A percentile compares a stretch with the other conserved stretches of the same genome.
phyloP scores from a whole-genome alignment of 2,797 vertebrate species.

The Megalops cyprinoides region DNA sequence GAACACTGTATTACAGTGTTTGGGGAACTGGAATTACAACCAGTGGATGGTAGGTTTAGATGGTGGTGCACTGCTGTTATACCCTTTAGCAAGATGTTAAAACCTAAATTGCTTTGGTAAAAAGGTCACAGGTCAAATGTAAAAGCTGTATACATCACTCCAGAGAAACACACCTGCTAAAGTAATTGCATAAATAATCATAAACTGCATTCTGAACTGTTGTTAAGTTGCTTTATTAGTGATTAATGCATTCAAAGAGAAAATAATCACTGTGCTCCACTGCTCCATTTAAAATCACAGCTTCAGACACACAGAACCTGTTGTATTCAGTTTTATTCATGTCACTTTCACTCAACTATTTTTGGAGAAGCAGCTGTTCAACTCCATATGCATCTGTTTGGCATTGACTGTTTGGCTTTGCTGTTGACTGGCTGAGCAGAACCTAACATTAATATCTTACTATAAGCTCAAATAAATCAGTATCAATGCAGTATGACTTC shows the following conservation, averaged over 20 bases:
- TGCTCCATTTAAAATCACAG: neutral
- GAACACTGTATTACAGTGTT: neutral
- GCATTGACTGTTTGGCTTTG: too few relatives aligned
- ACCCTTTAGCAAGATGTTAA: neutral
- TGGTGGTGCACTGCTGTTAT: neutral
- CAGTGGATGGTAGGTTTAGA: neutral
- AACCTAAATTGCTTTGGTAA: neutral
- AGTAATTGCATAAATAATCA: neutral
- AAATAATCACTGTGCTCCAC: neutral
- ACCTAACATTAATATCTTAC: too few relatives aligned
- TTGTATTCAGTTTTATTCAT: neutral
- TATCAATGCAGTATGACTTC: too few relatives aligned
- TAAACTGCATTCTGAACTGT: neutral
- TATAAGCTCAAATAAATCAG: too few relatives aligned
- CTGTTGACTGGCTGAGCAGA: too few relatives aligned
- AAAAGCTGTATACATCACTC: neutral
- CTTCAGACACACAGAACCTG: neutral
- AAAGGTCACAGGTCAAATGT: too few relatives aligned
- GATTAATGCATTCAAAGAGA: too few relatives aligned
- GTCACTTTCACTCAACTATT: slow-evolving; percentile 4
- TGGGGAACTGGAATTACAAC: neutral
- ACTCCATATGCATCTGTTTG: slow-evolving; percentile 6
- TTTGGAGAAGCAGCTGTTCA: slow-evolving; percentile 3
- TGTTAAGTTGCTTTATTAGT: too few relatives aligned
- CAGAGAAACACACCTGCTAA: neutral